Percentiles rank a stretch among this genome's conserved stretches.
These are phyloP conservation scores for Syrista parreyssii DNA, from an alignment of 2,888 invertebrate species.

Conservation along the genomic window DNA sequence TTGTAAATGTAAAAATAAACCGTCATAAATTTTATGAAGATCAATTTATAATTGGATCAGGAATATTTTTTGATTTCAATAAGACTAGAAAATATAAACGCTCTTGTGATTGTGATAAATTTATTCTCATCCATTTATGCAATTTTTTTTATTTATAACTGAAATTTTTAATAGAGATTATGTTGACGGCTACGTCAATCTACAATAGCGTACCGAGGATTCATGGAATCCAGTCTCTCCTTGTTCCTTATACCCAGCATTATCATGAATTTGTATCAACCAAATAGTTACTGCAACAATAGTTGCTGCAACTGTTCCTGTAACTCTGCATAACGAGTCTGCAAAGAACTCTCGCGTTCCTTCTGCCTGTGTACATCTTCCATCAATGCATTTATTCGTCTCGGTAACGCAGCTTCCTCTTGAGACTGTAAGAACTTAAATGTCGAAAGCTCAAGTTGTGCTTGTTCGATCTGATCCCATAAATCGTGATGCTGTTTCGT, in stretches of 20 bases:
- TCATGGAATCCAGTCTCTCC: conserved; percentile 3
- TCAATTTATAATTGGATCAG: not conserved
- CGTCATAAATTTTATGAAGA: not conserved
- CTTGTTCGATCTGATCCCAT: conserved; percentile 91
- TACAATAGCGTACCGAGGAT: not conserved
- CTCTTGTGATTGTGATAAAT: not conserved
- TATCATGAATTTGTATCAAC: not conserved
- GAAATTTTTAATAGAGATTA: not conserved
- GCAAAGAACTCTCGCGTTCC: conserved; percentile 89
- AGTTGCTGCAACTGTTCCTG: conserved; percentile 71
- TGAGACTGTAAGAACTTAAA: conserved; percentile 91
- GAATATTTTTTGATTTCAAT: not conserved
- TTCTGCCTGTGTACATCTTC: conserved; percentile 94
- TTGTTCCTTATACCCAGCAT: not conserved
- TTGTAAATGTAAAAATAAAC: not conserved
- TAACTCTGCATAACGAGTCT: conserved; percentile 83
- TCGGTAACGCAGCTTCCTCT: conserved; percentile 90
- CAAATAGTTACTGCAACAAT: conserved; percentile 34
- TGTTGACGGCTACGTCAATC: not conserved
- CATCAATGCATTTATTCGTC: conserved; percentile 88
- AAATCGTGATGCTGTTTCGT: conserved; percentile 89
- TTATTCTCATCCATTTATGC: not conserved
- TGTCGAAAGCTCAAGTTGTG: conserved; percentile 88
- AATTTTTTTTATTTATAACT: not conserved
- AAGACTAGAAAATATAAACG: not conserved